Evolutionary conservation across 2,888 invertebrate genomes (phyloP).

Genomic region (Trichogramma dendrolimi): DNA sequence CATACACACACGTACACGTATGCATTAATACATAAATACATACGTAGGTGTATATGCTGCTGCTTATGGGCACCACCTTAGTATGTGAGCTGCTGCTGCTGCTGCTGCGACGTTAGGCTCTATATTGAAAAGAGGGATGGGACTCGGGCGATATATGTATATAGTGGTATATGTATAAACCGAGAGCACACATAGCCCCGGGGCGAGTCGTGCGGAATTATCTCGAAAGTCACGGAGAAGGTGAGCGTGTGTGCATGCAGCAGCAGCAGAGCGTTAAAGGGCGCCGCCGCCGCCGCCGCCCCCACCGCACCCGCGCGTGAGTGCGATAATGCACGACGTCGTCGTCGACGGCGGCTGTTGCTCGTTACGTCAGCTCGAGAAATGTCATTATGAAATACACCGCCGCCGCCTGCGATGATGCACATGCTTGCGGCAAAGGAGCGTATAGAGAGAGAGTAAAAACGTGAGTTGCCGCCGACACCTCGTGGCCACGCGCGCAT

Average conservation of each 20-base stretch:
- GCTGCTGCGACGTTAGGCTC: no score
- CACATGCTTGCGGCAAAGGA: background rate
- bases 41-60: no score
- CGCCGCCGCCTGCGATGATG: background rate
- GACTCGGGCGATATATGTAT: no score
- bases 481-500: background rate
- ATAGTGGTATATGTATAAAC: no score
- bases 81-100: no score
- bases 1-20: no score
- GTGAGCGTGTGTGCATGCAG: conserved; percentile 16
- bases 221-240: conserved; percentile 16
- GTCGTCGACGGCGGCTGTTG: background rate
- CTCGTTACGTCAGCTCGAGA: conserved; percentile 42
- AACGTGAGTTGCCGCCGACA: background rate
- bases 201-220: conserved; percentile 22
- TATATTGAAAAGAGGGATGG: no score
- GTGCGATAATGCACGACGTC: conserved; percentile 40
- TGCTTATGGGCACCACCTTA: no score
- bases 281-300: conserved; percentile 30
- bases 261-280: conserved; percentile 37
- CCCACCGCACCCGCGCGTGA: conserved; percentile 22
- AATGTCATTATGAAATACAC: conserved; percentile 47
- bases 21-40: no score
- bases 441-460: background rate
- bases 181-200: background rate